Evolutionary conservation across 2,888 invertebrate species (phyloP).

Genomic region (Micropterix aruncella): DNA sequence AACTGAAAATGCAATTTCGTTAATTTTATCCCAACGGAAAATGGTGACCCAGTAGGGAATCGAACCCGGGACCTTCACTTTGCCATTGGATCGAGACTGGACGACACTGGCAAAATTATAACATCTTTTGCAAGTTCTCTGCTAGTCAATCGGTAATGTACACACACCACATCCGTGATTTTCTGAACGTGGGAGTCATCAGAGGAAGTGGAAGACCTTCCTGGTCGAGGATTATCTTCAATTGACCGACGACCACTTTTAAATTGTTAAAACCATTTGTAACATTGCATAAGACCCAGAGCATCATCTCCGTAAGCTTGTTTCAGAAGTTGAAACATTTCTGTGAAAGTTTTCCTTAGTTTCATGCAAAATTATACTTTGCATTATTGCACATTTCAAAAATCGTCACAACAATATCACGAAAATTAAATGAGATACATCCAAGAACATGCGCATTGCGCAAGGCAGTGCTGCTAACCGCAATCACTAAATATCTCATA

Average conservation of each 20-base stretch:
- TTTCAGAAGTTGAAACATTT: background rate
- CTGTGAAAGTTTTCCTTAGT: background rate
- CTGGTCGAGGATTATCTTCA: conserved; percentile 1
- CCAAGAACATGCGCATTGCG: background rate
- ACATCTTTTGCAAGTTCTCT: background rate
- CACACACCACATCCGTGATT: background rate
- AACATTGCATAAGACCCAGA: background rate
- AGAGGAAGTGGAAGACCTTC: background rate
- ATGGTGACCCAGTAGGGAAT: too few relatives aligned
- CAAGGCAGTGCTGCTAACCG: background rate
- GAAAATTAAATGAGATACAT: background rate
- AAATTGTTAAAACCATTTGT: background rate
- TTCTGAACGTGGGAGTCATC: background rate
- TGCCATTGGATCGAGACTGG: too few relatives aligned
- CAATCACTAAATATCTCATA: too few relatives aligned
- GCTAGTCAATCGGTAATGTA: background rate
- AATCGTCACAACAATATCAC: background rate
- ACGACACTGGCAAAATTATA: background rate
- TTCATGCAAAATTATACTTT: background rate
- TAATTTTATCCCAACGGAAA: too few relatives aligned
- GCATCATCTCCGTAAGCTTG: conserved; percentile 1
- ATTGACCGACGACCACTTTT: conserved; percentile 1
- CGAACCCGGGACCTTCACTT: too few relatives aligned
- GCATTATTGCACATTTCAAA: background rate
- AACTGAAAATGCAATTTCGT: too few relatives aligned